These are phyloP conservation scores for Chelonoidis abingdonii DNA, from an alignment of 2,113 vertebrate genomes.

Conservation along the genomic window DNA sequence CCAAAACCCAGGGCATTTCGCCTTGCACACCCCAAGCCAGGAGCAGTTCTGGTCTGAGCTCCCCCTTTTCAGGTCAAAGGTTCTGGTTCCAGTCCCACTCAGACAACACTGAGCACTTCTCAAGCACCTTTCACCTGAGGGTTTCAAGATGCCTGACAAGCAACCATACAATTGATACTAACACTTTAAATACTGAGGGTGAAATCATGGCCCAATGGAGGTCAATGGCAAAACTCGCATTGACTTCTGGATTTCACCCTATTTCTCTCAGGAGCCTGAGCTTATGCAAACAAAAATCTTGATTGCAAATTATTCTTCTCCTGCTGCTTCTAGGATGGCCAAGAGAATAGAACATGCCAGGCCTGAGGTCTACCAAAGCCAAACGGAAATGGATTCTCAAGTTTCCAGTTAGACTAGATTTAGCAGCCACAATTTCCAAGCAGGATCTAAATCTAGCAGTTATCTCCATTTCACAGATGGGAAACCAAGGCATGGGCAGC, in stretches of 20 bases:
- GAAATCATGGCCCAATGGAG: neutral
- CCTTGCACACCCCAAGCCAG: conserved; percentile 19
- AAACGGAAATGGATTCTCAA: conserved; percentile 14
- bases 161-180: neutral
- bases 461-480: neutral
- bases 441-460: neutral
- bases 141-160: neutral
- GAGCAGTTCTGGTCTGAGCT: neutral
- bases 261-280: neutral
- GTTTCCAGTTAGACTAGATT: neutral
- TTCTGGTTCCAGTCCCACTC: neutral
- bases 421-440: neutral
- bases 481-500: neutral
- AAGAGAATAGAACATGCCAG: neutral
- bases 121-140: conserved; percentile 28
- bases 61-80: neutral
- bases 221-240: conserved; percentile 35
- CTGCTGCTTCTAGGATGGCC: conserved; percentile 6
- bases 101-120: neutral
- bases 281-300: neutral
- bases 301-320: accelerated
- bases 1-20: neutral
- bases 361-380: neutral
- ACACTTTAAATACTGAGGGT: neutral
- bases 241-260: neutral